Evolutionary conservation across 2,113 vertebrate species (phyloP).

Genomic region (Pseudopodoces humilis): DNA sequence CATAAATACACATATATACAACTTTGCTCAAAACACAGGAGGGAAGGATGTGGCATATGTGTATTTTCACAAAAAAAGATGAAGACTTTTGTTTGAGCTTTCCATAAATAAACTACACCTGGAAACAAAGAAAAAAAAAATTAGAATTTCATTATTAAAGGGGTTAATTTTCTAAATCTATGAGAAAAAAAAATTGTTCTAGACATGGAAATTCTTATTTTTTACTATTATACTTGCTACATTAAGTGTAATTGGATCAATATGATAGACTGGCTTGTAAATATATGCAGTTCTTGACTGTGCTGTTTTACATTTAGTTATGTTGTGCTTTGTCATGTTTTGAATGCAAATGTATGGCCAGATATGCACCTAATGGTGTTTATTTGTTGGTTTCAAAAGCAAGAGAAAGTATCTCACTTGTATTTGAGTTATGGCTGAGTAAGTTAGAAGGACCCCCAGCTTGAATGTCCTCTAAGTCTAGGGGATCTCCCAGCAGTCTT

Average conservation of each 20-base stretch:
- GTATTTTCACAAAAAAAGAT: background rate
- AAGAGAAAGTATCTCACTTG: background rate
- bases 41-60: background rate
- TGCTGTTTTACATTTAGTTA: background rate
- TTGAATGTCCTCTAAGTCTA: background rate
- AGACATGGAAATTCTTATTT: background rate
- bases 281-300: background rate
- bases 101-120: background rate
- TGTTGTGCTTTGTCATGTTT: background rate
- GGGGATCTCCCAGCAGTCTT: background rate
- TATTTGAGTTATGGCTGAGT: background rate
- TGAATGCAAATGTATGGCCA: background rate
- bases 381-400: background rate
- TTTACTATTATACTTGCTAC: background rate
- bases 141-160: background rate
- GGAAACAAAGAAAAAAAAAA: background rate
- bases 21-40: background rate
- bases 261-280: background rate
- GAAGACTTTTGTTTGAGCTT: background rate
- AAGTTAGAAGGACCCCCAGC: background rate
- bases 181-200: background rate
- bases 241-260: background rate
- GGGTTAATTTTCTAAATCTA: background rate
- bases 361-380: slow-evolving; percentile 24
- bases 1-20: background rate